Conservation (phyloP, 2,888 invertebrate genomes). For the Nesidiocoris tenuis region DNA sequence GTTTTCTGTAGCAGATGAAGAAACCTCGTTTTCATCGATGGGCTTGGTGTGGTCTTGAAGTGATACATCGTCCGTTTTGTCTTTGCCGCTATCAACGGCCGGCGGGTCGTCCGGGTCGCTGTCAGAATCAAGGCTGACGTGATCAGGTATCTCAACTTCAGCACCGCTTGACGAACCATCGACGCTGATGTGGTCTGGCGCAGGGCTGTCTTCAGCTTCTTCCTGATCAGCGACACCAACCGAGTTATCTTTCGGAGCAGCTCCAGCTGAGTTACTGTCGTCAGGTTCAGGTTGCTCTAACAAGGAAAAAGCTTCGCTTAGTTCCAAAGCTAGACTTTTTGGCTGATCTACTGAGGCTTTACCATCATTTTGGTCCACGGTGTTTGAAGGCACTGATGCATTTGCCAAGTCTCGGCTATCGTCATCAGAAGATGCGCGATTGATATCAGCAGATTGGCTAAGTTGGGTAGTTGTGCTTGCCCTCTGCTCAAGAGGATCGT, state of each 20-base stretch:
- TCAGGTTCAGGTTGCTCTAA: not conserved
- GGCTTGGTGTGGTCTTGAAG: not conserved
- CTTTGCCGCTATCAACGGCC: not conserved
- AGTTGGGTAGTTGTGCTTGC: not conserved
- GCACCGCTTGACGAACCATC: conserved; percentile 7
- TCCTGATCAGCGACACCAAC: conserved; percentile 2
- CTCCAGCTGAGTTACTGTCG: not conserved
- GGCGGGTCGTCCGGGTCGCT: conserved; percentile 9
- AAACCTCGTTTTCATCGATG: not conserved
- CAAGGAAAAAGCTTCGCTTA: not conserved
- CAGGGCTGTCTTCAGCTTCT: not conserved
- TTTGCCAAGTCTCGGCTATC: not conserved
- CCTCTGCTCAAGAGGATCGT: not conserved
- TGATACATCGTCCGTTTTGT: not conserved
- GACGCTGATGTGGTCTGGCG: conserved; percentile 25
- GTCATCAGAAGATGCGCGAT: not conserved
- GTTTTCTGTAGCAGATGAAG: not conserved
- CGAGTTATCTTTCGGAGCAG: not conserved
- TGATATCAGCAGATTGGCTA: not conserved
- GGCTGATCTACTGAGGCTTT: not conserved
- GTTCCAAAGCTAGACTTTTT: conserved; percentile 1
- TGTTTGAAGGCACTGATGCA: not conserved
- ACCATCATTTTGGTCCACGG: not conserved
- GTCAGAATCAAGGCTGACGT: conserved; percentile 24
- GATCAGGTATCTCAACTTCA: not conserved